These are phyloP conservation scores for Sternotherus odoratus DNA, from an alignment of 2,797 vertebrate species.

Conservation along the genomic window DNA sequence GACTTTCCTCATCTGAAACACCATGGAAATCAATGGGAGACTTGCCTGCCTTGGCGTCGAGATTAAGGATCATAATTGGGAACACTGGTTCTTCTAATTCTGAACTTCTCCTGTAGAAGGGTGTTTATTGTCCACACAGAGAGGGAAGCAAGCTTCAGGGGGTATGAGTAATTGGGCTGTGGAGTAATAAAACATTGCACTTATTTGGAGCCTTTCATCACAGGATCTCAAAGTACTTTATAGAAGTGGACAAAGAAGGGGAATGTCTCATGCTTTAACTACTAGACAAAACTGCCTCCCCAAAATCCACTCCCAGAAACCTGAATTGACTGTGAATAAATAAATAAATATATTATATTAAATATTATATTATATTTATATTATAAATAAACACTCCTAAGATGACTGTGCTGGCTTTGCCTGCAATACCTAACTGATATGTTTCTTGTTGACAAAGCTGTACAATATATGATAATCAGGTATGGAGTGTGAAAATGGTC, in stretches of 20 bases:
- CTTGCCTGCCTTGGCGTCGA: neutral
- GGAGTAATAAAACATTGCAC: neutral
- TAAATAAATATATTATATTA: too few relatives aligned
- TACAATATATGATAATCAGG: neutral
- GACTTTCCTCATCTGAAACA: neutral
- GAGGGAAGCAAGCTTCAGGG: neutral
- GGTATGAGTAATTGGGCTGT: neutral
- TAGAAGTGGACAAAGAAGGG: neutral
- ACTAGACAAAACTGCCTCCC: neutral
- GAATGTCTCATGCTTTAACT: neutral
- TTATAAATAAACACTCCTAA: too few relatives aligned
- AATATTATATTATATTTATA: too few relatives aligned
- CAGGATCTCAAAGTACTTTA: slow-evolving; percentile 21
- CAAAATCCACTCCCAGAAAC: neutral
- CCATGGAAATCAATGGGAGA: neutral
- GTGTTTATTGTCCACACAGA: neutral
- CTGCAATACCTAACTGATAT: neutral
- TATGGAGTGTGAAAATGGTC: neutral
- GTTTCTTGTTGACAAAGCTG: neutral
- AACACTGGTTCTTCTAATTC: neutral
- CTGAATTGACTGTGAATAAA: neutral
- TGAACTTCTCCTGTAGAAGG: neutral
- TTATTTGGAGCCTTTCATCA: slow-evolving; percentile 29
- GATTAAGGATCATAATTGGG: neutral
- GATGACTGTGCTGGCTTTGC: neutral